Evolutionary conservation across 2,113 vertebrate genomes (phyloP).

Genomic region (Nothobranchius kuhntae): DNA sequence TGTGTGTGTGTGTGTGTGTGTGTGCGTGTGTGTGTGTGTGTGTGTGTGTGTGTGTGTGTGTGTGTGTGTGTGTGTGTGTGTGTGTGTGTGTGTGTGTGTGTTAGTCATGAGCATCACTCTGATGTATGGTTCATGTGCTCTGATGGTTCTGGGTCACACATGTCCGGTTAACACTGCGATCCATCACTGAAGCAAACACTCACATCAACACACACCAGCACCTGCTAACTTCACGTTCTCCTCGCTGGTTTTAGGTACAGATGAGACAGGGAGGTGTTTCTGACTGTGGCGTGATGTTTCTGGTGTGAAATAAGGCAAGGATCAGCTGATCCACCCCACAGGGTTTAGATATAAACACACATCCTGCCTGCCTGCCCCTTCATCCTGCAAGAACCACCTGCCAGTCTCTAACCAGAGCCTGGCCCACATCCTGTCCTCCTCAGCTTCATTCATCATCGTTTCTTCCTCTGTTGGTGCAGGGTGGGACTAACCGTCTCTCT

Average conservation of each 20-base stretch:
- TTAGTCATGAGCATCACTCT: slow-evolving; percentile 11
- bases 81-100: background rate
- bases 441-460: slow-evolving; percentile 45
- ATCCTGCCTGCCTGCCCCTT: slow-evolving; percentile 23
- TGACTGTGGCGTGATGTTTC: slow-evolving; percentile 40
- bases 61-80: no score
- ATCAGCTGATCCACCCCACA: slow-evolving; percentile 54
- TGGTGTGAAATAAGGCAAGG: slow-evolving; percentile 71
- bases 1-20: background rate
- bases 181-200: slow-evolving; percentile 13
- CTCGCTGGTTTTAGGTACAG: slow-evolving; percentile 9
- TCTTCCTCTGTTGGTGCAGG: slow-evolving; percentile 45
- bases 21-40: no score
- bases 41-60: no score
- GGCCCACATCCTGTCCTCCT: slow-evolving; percentile 34
- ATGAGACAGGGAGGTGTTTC: slow-evolving; percentile 9
- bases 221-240: slow-evolving; percentile 2
- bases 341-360: slow-evolving; percentile 29
- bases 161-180: slow-evolving; percentile 10
- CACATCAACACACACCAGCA: slow-evolving; percentile 25
- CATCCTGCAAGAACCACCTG: slow-evolving; percentile 13
- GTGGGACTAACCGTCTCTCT: slow-evolving; percentile 31
- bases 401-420: slow-evolving; percentile 23
- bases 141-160: slow-evolving; percentile 56
- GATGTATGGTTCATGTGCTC: slow-evolving; percentile 35